Evolutionary conservation across 1,140 invertebrate genomes (phyloP), one percentile per base, ranked within the genome.

Genomic region (Philopotamus ludificatus): DNA sequence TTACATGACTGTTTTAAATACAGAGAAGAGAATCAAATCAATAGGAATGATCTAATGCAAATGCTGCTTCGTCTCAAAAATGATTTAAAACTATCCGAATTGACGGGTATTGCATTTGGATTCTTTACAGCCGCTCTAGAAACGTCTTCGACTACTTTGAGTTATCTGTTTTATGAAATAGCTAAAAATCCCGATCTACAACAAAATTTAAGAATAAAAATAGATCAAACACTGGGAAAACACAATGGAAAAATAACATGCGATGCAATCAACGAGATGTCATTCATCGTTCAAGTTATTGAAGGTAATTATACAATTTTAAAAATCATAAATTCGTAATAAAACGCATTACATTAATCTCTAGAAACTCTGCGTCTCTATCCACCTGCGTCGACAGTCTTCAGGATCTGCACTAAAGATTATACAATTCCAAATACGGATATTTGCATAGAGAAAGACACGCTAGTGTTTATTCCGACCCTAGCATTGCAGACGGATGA

Each of bases 111-210:
- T 66, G 73, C 70, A 8, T 78, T 78, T 55, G 73, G 76, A 62
- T 76, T 76, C 53, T 77, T 75, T 20, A 65, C 83, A 1, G 85
- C 83, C 55, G 85, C 85, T n/a, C 86, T 82, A 45, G 85, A 87
- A 62, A 86, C 86, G 0, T 83, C 84, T 1, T 78, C 83, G 1
- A 78, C 77, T 16, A 65, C 79, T 0, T 71, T 87, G 18, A 75
- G 76, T 12, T 78, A 74, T 42, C 70, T 75, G 2, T 68, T 78
- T 9, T 71, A 75, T 16, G 75, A 80, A 66, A 71, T 88, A 18
- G 81, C 83, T 0, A 73, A 72, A 45, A 74, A 84, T 70, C 77
- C 76, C n/a, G 77, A 82, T 10, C 72, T 82, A 44, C 85, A 86
- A 63, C 70, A 81, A 16, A 77, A 75, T 63, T 23, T 86, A 0